Evolutionary conservation across 1,140 invertebrate species (phyloP).

Genomic region (Conopomorpha cramerella): DNA sequence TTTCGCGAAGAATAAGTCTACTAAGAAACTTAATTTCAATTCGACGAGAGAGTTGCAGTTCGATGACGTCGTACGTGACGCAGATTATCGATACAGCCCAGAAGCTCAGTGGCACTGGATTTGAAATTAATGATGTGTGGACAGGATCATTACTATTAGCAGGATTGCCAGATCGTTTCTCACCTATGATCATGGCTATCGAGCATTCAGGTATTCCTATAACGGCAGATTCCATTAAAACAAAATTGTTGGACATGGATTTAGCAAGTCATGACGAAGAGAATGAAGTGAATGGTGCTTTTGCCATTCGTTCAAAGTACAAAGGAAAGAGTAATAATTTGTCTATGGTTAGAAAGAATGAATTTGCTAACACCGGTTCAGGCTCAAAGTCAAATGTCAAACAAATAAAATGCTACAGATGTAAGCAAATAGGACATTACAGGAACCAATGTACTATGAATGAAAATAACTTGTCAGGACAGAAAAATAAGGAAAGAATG

Average conservation of each 20-base stretch:
- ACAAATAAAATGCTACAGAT: constrained; percentile 1
- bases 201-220: constrained; percentile 12
- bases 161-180: constrained; percentile 17
- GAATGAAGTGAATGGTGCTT: neutral
- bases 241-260: constrained; percentile 10
- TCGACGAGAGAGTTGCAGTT: constrained; percentile 8
- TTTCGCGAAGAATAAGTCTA: constrained; percentile 10
- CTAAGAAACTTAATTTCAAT: constrained; percentile 9
- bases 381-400: neutral
- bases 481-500: constrained; percentile 6
- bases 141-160: constrained; percentile 14
- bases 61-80: constrained; percentile 1
- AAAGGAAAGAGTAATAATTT: neutral
- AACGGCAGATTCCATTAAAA: constrained; percentile 12
- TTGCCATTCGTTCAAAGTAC: neutral
- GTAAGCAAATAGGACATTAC: constrained; percentile 5
- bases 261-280: neutral
- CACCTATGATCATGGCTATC: constrained; percentile 26
- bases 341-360: neutral
- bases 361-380: neutral
- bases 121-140: neutral
- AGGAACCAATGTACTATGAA: constrained; percentile 8
- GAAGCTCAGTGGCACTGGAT: constrained; percentile 11
- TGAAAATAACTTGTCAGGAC: constrained; percentile 6
- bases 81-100: constrained; percentile 1